These are phyloP conservation scores for Taphrorychus bicolor DNA, from an alignment of 2,888 invertebrate genomes.

Conservation along the genomic window DNA sequence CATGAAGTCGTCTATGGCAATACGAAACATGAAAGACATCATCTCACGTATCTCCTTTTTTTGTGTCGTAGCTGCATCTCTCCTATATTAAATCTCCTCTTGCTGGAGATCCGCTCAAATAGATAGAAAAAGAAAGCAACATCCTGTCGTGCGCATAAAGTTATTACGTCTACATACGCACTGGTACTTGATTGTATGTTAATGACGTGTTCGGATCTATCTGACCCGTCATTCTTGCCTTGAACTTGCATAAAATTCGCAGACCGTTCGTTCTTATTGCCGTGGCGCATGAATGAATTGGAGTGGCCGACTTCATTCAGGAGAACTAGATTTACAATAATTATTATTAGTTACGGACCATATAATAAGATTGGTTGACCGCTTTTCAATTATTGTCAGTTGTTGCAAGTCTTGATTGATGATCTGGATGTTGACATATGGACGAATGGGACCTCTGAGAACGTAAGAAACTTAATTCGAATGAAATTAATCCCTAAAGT, in stretches of 20 bases:
- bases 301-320: slow-evolving; percentile 15
- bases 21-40: background rate
- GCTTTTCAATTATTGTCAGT: background rate
- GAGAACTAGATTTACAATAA: slow-evolving; percentile 24
- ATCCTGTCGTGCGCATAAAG: slow-evolving; percentile 23
- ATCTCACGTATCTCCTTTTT: slow-evolving; percentile 1
- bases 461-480: too few species aligned
- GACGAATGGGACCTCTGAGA: too few species aligned
- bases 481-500: too few species aligned
- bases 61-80: background rate
- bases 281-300: slow-evolving; percentile 29
- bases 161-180: slow-evolving; percentile 30
- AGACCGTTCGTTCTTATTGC: slow-evolving; percentile 6
- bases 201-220: slow-evolving; percentile 32
- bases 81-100: slow-evolving; percentile 8
- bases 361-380: background rate
- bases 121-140: slow-evolving; percentile 13
- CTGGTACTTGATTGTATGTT: slow-evolving; percentile 32
- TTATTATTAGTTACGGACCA: background rate
- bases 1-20: background rate
- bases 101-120: slow-evolving; percentile 20
- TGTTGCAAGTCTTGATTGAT: too few species aligned
- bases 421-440: too few species aligned
- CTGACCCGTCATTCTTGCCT: slow-evolving; percentile 34
- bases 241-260: slow-evolving; percentile 35